Evolutionary conservation across 2,797 vertebrate genomes (phyloP).

Genomic region (Tolypeutes matacus): DNA sequence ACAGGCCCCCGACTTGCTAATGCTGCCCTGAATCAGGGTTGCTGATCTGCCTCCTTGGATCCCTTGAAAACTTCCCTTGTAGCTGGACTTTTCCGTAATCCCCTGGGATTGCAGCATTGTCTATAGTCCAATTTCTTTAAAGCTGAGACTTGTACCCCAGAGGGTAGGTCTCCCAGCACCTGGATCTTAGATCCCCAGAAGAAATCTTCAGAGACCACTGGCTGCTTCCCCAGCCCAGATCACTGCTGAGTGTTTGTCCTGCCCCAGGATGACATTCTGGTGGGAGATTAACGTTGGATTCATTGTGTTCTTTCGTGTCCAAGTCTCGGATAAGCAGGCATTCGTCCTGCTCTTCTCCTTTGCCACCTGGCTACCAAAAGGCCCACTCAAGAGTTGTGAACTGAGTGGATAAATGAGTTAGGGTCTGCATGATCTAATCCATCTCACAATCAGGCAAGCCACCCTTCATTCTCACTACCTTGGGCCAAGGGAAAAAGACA

Average conservation of each 20-base stretch:
- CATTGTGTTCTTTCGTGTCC: neutral
- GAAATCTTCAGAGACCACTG: neutral
- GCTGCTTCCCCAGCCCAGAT: neutral
- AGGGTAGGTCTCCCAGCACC: neutral
- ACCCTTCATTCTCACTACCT: neutral
- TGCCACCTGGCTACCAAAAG: neutral
- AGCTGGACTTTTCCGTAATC: neutral
- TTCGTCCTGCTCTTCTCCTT: neutral
- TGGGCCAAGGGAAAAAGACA: constrained; percentile 4
- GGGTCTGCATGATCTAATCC: neutral
- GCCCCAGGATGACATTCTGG: neutral
- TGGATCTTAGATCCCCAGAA: neutral
- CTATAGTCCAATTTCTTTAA: neutral
- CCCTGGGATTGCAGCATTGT: neutral
- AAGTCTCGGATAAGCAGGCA: neutral
- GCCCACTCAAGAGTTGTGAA: neutral
- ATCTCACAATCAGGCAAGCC: neutral
- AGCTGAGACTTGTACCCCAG: neutral
- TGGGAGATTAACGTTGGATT: neutral
- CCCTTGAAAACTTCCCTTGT: neutral
- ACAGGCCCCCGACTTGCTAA: neutral
- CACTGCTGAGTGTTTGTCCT: neutral
- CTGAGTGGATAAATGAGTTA: constrained; percentile 12
- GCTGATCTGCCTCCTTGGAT: no score
- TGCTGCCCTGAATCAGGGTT: neutral